Evolutionary conservation across 2,888 invertebrate genomes (phyloP).

Genomic region (Pherbina coryleti): DNA sequence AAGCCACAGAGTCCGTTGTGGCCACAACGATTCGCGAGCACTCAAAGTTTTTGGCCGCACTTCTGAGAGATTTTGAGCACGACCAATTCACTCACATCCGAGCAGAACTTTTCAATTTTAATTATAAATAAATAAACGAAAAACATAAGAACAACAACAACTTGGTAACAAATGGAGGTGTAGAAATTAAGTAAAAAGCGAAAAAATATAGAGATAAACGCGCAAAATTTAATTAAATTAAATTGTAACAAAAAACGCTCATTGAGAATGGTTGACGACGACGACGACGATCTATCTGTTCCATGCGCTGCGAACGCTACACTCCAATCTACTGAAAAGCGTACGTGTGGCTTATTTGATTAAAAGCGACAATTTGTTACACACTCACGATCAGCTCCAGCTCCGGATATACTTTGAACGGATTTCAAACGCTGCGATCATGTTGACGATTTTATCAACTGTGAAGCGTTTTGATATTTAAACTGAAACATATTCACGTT

Average conservation of each 20-base stretch:
- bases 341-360: not conserved
- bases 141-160: slow-evolving; percentile 3
- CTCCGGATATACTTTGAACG: not conserved
- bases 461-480: slow-evolving; percentile 6
- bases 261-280: not conserved
- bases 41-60: slow-evolving; percentile 18
- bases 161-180: not conserved
- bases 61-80: slow-evolving; percentile 23
- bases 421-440: not conserved
- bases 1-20: not conserved
- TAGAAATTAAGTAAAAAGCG: no score
- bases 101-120: slow-evolving; percentile 16
- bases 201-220: not conserved
- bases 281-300: not conserved
- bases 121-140: slow-evolving; percentile 29
- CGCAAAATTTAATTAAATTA: slow-evolving; percentile 3
- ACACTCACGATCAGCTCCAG: not conserved
- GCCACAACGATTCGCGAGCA: slow-evolving; percentile 4
- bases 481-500: not conserved
- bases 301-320: slow-evolving; percentile 18
- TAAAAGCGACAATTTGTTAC: slow-evolving; percentile 13
- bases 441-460: slow-evolving; percentile 20
- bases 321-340: slow-evolving; percentile 20
- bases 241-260: not conserved
- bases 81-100: slow-evolving; percentile 16